Evolutionary conservation across 1,140 invertebrate genomes (phyloP).

Genomic region (Anadara kagoshimensis): DNA sequence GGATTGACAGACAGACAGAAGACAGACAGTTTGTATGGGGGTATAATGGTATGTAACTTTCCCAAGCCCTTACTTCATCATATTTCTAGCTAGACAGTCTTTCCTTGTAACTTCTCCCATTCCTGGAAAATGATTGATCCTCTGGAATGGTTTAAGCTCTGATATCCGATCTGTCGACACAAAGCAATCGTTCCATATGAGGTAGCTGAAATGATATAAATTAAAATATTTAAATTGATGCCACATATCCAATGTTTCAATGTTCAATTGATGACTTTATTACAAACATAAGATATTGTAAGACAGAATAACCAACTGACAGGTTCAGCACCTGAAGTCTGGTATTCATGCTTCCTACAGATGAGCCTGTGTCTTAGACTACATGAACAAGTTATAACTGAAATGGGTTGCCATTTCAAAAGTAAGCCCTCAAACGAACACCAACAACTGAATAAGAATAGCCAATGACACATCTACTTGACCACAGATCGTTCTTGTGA

Average conservation of each 20-base stretch:
- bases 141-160: slow-evolving; percentile 72
- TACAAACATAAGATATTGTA: neutral
- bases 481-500: too few relatives aligned
- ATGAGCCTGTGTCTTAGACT: too few relatives aligned
- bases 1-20: too few relatives aligned
- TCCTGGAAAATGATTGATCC: slow-evolving; percentile 74
- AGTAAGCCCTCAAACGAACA: too few relatives aligned
- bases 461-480: too few relatives aligned
- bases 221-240: neutral
- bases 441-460: too few relatives aligned
- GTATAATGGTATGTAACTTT: neutral
- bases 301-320: neutral
- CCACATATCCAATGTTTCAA: too few relatives aligned
- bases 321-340: neutral
- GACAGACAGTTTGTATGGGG: neutral
- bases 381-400: too few relatives aligned
- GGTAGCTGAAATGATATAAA: slow-evolving; percentile 56
- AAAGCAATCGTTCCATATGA: slow-evolving; percentile 73
- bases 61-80: slow-evolving; percentile 65
- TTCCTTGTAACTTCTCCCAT: slow-evolving; percentile 74
- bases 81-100: slow-evolving; percentile 71
- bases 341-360: neutral
- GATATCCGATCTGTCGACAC: slow-evolving; percentile 70
- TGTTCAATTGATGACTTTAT: neutral
- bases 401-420: too few relatives aligned